phyloP scores from a whole-genome alignment of 23 tunicate species.

The Halocynthia aurantium region DNA sequence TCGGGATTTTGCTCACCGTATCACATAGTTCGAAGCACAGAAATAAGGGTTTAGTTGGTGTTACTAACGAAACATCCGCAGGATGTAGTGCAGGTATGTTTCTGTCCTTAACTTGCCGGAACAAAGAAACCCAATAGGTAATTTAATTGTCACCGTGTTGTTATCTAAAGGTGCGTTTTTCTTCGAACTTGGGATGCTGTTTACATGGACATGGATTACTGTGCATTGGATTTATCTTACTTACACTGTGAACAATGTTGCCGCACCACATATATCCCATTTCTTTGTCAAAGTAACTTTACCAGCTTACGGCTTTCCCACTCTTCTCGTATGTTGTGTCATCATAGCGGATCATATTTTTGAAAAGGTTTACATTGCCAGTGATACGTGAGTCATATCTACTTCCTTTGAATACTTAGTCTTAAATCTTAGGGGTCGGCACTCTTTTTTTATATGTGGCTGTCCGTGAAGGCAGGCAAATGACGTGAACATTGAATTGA shows the following conservation, averaged over 20 bases:
- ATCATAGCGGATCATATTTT: neutral
- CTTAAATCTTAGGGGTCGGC: too few species aligned
- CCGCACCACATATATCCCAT: constrained; percentile 5
- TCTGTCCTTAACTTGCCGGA: neutral
- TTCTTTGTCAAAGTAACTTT: neutral
- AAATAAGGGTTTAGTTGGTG: neutral
- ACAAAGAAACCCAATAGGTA: neutral
- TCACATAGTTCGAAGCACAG: neutral
- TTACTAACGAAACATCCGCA: neutral
- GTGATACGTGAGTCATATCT: neutral
- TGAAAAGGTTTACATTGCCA: neutral
- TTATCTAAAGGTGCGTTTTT: neutral
- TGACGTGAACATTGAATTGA: too few species aligned
- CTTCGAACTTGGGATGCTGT: neutral
- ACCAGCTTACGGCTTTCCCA: constrained; percentile 16
- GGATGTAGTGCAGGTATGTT: constrained; percentile 1
- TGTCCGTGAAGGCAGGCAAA: too few species aligned
- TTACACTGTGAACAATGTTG: constrained; percentile 2
- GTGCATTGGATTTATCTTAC: constrained; percentile 11
- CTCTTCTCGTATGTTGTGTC: neutral
- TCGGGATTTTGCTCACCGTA: constrained; percentile 20
- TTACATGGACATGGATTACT: constrained; percentile 3
- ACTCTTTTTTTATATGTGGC: too few species aligned
- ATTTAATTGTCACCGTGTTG: neutral
- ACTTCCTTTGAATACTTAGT: too few species aligned